Base-by-base conservation (phyloP, 2,797 vertebrate species). In the Megaceryle alcyon region DNA sequence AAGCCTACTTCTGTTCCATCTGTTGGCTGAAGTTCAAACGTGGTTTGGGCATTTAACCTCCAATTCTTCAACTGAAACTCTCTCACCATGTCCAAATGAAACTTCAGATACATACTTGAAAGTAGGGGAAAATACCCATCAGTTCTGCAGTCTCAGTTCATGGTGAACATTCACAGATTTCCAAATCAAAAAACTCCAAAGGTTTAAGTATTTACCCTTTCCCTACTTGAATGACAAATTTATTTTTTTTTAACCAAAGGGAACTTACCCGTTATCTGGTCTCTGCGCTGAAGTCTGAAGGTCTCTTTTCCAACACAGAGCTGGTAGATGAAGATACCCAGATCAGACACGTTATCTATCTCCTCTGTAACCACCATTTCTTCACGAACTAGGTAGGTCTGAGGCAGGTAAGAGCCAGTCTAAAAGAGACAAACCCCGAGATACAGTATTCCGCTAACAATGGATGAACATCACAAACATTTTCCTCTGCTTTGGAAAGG, bases 311-410 rank as follows among this genome's bases (percentile, higher is more conserved):
- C 99, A 14, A 98, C 98, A 93, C 99, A 99, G 95, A 99, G 99
- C 17, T 98, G 98, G 90, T 98, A 98, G 96, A 99, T 99, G 97
- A 99, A 99, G 95, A 98, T 98, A n/a, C 99, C 99, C 96, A 99
- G 97, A 8, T 99, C 98, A 57, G 98, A 98, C 77, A 99, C 96
- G 16, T 99, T 98, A n/a, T 98, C 98, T 2, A 99, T 98, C 44
- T 98, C 98, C 97, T 99, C 99, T 0, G 99, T 99, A 90, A 99
- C 99, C 95, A 99, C 98, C 98, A 99, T 97, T 94, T 99, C 99
- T 98, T 99, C 99, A 56, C 98, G 99, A 90, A 99, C 98, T 92
- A 99, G 96, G 63, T 99, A 99, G 14, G 99, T 99, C 95, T 98
- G 99, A 65, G 98, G 98, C 95, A 98, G 95, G 95, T 99, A 99